These are phyloP conservation scores for Burhinus oedicnemus DNA, from an alignment of 2,113 vertebrate species.

Conservation along the genomic window DNA sequence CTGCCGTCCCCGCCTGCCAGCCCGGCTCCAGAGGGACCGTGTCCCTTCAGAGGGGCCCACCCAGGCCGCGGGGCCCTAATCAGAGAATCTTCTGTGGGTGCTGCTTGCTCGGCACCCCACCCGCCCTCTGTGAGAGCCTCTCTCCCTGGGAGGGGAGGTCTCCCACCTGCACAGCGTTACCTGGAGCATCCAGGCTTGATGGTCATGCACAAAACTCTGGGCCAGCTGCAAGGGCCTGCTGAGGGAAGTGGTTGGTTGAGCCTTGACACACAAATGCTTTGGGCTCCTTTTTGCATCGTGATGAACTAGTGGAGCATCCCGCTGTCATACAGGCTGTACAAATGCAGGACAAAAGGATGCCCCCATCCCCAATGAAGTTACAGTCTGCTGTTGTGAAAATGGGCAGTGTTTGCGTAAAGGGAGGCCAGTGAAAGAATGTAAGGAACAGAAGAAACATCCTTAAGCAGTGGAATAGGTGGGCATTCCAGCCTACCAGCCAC, in stretches of 20 bases:
- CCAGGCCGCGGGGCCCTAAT: fast-evolving
- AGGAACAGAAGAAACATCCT: background rate
- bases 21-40: background rate
- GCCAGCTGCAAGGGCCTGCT: background rate
- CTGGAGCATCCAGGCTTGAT: background rate
- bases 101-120: no score
- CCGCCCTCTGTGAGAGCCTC: background rate
- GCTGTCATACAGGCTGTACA: fast-evolving
- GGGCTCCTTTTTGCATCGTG: background rate
- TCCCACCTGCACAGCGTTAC: background rate
- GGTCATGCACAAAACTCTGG: background rate
- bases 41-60: background rate
- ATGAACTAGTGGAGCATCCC: fast-evolving
- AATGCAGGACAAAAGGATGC: background rate
- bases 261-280: no score
- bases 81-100: background rate
- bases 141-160: no score
- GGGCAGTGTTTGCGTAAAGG: background rate
- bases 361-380: background rate
- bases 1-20: background rate
- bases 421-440: background rate
- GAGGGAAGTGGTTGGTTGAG: background rate
- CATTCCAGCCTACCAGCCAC: background rate
- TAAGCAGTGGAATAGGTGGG: background rate
- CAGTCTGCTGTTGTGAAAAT: background rate